These are phyloP conservation scores for Manacus vitellinus DNA, from an alignment of 2,113 vertebrate genomes.

Conservation along the genomic window DNA sequence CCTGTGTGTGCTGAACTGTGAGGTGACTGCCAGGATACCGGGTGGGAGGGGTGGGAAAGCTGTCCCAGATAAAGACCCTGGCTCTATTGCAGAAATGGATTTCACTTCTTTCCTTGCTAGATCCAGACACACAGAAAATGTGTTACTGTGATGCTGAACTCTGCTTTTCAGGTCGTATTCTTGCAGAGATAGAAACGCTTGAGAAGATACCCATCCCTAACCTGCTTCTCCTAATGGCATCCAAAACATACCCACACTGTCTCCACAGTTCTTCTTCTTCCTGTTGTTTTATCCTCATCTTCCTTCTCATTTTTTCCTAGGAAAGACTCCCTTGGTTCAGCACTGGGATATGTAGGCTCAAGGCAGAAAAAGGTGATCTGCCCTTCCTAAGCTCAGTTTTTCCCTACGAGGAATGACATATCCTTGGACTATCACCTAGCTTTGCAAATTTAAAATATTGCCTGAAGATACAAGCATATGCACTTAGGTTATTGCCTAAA, in stretches of 20 bases:
- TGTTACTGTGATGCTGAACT: neutral
- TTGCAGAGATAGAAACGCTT: neutral
- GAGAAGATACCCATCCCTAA: neutral
- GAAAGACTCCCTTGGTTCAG: neutral
- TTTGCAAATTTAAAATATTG: neutral
- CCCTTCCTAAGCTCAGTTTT: neutral
- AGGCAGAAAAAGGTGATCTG: neutral
- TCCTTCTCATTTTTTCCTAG: neutral
- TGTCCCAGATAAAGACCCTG: neutral
- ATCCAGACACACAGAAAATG: neutral
- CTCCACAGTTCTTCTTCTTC: neutral
- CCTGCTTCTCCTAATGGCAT: neutral
- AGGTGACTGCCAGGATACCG: neutral
- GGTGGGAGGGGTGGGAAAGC: neutral
- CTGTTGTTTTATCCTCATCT: neutral
- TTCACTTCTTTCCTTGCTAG: neutral
- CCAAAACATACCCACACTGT: neutral
- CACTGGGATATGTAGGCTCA: neutral
- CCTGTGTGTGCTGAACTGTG: neutral
- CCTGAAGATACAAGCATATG: neutral
- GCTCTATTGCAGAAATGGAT: neutral
- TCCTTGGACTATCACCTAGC: neutral
- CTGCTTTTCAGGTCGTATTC: neutral
- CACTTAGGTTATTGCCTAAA: neutral
- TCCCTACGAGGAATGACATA: neutral